Evolutionary conservation across 2,797 vertebrate species (phyloP).

Genomic region (Pogonophryne albipinna): DNA sequence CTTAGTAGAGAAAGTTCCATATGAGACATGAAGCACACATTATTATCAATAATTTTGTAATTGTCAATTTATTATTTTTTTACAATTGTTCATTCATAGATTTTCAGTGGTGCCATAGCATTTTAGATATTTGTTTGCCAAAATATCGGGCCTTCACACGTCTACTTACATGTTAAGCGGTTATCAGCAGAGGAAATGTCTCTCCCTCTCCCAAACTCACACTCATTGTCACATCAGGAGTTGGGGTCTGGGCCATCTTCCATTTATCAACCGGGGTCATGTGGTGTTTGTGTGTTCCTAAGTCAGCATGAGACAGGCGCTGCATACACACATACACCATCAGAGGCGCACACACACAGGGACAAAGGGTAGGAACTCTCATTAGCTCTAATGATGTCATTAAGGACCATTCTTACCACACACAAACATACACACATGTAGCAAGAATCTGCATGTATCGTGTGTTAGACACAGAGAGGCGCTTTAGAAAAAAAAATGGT

Average conservation of each 20-base stretch:
- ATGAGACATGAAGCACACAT: too few relatives aligned
- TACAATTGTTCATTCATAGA: too few relatives aligned
- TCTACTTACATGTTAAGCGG: background rate
- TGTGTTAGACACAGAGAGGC: constrained; percentile 14
- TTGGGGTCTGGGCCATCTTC: constrained; percentile 69
- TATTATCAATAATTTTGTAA: too few relatives aligned
- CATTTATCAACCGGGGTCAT: constrained; percentile 81
- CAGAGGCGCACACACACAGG: constrained; percentile 38
- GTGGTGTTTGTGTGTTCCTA: constrained; percentile 73
- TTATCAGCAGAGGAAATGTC: background rate
- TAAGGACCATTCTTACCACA: constrained; percentile 55
- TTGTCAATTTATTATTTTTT: too few relatives aligned
- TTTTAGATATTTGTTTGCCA: background rate
- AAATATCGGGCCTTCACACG: fast-evolving
- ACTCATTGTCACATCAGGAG: constrained; percentile 72
- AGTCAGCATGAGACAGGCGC: constrained; percentile 73
- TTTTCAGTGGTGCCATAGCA: too few relatives aligned
- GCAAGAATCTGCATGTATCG: background rate
- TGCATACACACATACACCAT: constrained; percentile 43
- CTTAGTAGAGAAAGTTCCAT: too few relatives aligned
- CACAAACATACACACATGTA: constrained; percentile 5
- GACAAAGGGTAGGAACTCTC: constrained; percentile 73
- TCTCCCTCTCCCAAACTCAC: constrained; percentile 28
- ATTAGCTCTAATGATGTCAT: constrained; percentile 80
- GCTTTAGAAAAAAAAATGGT: background rate